Percentiles rank a stretch among this genome's conserved stretches.
These are phyloP conservation scores for Hoplias malabaricus DNA, from an alignment of 2,113 vertebrate species.

Conservation along the genomic window DNA sequence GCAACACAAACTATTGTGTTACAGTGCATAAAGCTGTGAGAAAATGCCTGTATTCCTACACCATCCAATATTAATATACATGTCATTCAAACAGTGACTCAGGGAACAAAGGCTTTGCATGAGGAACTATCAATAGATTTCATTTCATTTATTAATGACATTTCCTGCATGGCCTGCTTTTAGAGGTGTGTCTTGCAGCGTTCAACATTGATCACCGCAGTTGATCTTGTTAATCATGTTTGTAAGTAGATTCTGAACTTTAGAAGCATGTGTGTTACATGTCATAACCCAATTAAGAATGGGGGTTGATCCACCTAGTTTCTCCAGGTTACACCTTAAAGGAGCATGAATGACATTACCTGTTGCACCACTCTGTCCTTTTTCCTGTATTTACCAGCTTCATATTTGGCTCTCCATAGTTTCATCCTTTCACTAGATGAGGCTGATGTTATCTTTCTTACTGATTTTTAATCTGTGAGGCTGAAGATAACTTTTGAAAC, in stretches of 20 bases:
- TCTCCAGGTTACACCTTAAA: background rate
- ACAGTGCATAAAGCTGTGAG: no score
- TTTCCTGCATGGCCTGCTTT: background rate
- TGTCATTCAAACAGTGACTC: no score
- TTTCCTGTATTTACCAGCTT: no score
- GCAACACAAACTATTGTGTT: no score
- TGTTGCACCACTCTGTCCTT: no score
- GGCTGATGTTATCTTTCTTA: no score
- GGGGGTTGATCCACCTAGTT: background rate
- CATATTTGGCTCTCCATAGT: no score
- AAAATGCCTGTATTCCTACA: no score
- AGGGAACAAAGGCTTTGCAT: background rate
- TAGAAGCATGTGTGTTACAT: background rate
- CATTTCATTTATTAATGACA: background rate
- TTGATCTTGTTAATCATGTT: slow-evolving; percentile 27
- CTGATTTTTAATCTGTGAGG: no score
- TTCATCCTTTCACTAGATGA: no score
- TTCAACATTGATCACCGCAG: background rate
- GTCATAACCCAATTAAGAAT: background rate
- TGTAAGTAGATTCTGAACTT: background rate
- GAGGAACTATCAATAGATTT: background rate
- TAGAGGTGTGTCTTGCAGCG: background rate
- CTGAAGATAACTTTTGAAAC: no score
- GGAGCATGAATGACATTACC: background rate
- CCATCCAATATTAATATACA: no score